Percentiles rank a stretch among this genome's conserved stretches.
Evolutionary conservation across 1,140 invertebrate species (phyloP).

Genomic region (Cotesia vestalis): DNA sequence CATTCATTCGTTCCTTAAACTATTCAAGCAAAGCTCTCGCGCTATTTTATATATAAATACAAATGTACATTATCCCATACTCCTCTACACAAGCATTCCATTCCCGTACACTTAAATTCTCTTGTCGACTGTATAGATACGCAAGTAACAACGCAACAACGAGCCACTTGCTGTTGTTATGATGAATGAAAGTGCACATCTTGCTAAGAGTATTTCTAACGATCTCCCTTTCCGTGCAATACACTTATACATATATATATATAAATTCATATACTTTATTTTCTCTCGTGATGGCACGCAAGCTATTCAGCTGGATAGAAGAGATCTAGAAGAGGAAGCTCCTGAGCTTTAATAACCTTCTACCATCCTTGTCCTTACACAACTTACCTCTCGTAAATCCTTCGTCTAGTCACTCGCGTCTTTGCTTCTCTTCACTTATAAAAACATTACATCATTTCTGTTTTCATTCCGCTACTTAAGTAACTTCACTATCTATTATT

Average conservation of each 20-base stretch:
- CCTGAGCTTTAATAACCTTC: constrained; percentile 44
- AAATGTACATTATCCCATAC: background rate
- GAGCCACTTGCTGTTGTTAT: constrained; percentile 16
- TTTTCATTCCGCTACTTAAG: too few relatives aligned
- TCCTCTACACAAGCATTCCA: background rate
- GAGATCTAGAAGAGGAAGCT: constrained; percentile 7
- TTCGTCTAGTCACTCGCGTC: background rate
- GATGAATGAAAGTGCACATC: background rate
- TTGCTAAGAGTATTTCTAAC: background rate
- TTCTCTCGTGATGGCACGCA: background rate
- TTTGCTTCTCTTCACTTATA: too few relatives aligned
- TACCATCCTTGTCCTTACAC: constrained; percentile 41
- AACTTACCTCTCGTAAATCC: constrained; percentile 52
- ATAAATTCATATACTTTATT: too few relatives aligned
- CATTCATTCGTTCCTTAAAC: background rate
- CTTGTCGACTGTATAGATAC: constrained; percentile 7
- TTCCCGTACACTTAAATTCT: background rate
- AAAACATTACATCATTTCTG: too few relatives aligned
- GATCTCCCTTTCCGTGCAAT: background rate
- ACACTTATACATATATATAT: too few relatives aligned
- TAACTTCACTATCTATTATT: too few relatives aligned
- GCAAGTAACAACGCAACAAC: background rate
- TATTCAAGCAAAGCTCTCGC: too few relatives aligned
- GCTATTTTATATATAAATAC: background rate
- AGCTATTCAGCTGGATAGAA: constrained; percentile 17